Conservation (phyloP, 2,888 invertebrate species). For the Apotomis capreana region DNA sequence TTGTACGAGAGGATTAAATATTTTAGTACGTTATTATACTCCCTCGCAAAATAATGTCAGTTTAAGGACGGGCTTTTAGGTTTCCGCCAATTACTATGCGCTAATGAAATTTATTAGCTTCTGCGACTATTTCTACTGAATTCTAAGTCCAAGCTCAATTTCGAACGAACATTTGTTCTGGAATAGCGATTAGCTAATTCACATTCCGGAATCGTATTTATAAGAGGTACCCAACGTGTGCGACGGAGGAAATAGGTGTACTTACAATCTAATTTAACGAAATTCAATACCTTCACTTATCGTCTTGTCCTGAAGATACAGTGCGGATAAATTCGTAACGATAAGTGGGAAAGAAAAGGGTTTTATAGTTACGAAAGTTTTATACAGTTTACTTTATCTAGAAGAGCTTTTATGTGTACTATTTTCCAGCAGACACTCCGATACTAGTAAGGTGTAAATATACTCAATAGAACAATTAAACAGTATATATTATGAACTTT, state of each 20-base stretch:
- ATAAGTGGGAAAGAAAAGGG: slow-evolving; percentile 22
- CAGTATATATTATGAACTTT: too few relatives aligned
- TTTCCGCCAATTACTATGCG: neutral
- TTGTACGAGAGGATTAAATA: neutral
- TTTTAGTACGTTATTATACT: slow-evolving; percentile 12
- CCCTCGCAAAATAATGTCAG: neutral
- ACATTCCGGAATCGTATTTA: slow-evolving; percentile 32
- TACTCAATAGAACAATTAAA: too few relatives aligned
- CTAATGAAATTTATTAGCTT: slow-evolving; percentile 14
- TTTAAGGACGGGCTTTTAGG: slow-evolving; percentile 3
- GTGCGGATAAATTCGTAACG: slow-evolving; percentile 10
- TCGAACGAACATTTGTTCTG: slow-evolving; percentile 23
- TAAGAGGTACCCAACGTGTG: slow-evolving; percentile 35
- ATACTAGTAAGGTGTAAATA: too few relatives aligned
- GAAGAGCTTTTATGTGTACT: slow-evolving; percentile 4
- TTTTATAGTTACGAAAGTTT: slow-evolving; percentile 10
- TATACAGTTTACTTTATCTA: slow-evolving; percentile 1
- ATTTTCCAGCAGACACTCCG: neutral
- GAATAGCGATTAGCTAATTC: slow-evolving; percentile 38
- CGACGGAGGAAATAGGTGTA: slow-evolving; percentile 33
- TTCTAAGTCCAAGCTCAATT: slow-evolving; percentile 12
- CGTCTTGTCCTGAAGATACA: slow-evolving; percentile 34
- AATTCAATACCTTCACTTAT: slow-evolving; percentile 37
- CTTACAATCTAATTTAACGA: slow-evolving; percentile 41
- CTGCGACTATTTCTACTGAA: slow-evolving; percentile 1